Percentiles rank a stretch among this genome's conserved stretches.
Conservation (phyloP, 2,113 vertebrate genomes). For the Chaetorhynchus papuensis region DNA sequence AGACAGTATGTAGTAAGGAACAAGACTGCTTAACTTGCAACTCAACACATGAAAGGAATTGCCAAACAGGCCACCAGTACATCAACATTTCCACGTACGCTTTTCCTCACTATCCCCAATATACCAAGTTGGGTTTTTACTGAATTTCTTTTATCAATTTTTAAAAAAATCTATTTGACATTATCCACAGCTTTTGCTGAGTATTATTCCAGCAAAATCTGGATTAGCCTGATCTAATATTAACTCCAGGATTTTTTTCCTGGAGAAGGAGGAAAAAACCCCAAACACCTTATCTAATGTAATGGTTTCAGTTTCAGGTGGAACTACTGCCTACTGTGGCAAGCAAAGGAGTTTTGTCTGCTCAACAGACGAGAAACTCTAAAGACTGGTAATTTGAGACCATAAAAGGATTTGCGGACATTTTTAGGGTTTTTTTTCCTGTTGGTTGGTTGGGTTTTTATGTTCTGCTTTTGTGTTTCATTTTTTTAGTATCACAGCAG, state of each 20-base stretch:
- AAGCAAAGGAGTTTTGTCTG: not conserved
- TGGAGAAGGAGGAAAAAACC: accelerated
- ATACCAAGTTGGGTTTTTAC: not conserved
- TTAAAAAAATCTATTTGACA: not conserved
- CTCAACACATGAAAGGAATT: not conserved
- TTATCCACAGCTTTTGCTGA: not conserved
- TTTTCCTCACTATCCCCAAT: not conserved
- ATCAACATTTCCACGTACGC: not conserved
- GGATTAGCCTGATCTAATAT: not conserved
- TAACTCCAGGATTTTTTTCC: not conserved
- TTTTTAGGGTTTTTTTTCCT: not conserved
- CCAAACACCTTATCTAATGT: not conserved
- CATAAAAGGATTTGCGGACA: not conserved
- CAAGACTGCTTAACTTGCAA: not conserved
- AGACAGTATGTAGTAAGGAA: not conserved
- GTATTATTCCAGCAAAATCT: not conserved
- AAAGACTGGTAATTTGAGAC: not conserved
- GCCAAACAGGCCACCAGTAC: not conserved
- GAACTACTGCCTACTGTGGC: not conserved
- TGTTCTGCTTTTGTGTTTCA: not conserved
- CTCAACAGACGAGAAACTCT: not conserved
- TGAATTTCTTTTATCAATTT: not conserved
- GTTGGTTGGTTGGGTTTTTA: not conserved
- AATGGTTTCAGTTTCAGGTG: not conserved
- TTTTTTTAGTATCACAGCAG: not conserved